Conservation (phyloP, 2,797 vertebrate species). For the Sphenodon punctatus region DNA sequence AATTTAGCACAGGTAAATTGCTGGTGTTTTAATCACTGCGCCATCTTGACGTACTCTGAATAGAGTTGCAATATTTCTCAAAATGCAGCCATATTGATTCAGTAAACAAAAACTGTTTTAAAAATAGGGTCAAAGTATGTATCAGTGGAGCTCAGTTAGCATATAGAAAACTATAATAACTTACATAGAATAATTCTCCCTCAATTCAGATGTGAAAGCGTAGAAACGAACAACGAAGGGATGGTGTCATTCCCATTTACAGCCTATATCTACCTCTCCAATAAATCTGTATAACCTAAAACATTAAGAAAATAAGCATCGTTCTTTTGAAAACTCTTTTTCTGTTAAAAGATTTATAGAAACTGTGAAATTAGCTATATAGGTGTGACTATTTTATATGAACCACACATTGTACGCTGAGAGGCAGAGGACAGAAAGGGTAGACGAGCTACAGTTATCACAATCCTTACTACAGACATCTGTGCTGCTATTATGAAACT, state of each 20-base stretch:
- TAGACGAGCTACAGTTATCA: too few species aligned
- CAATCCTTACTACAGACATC: too few species aligned
- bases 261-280: too few species aligned
- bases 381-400: too few species aligned
- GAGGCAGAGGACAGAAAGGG: too few species aligned
- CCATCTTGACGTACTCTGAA: not conserved
- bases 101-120: not conserved
- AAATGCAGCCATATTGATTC: not conserved
- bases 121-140: not conserved
- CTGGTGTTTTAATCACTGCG: not conserved
- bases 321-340: not conserved
- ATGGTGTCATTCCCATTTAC: not conserved
- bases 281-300: too few species aligned
- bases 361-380: too few species aligned
- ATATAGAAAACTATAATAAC: not conserved
- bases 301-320: not conserved
- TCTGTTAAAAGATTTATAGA: too few species aligned
- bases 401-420: too few species aligned
- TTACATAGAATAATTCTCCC: not conserved
- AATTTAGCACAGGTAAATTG: fast-evolving
- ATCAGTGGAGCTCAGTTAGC: not conserved
- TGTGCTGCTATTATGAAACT: too few species aligned
- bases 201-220: not conserved
- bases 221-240: not conserved
- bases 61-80: not conserved